phyloP scores from a whole-genome alignment of 1,140 invertebrate species.

The Drosophila athabasca region DNA sequence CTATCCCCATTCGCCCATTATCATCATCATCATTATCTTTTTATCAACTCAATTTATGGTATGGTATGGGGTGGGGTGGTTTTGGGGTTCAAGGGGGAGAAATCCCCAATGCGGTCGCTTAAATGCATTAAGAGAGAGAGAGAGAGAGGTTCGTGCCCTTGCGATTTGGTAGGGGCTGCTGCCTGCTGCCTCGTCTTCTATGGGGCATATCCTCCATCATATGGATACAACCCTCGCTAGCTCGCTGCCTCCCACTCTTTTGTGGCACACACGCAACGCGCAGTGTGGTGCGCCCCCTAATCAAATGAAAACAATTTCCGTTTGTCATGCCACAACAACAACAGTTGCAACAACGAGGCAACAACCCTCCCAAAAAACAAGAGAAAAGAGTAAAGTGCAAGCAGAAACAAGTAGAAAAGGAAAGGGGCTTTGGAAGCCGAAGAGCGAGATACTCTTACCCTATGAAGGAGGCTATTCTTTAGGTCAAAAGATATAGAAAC shows the following conservation, averaged over 20 bases:
- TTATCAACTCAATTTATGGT: constrained; percentile 44
- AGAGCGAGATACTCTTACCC: too few species aligned
- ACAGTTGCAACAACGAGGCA: constrained; percentile 37
- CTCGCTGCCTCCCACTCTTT: not conserved
- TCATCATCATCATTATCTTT: constrained; percentile 42
- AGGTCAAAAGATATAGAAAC: too few species aligned
- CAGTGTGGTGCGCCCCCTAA: constrained; percentile 35
- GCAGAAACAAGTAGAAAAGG: constrained; percentile 3
- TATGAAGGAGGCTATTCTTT: too few species aligned
- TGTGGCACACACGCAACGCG: constrained; percentile 43
- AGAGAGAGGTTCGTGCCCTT: constrained; percentile 53
- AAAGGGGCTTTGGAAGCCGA: too few species aligned
- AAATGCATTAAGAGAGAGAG: constrained; percentile 48
- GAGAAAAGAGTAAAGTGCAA: constrained; percentile 59
- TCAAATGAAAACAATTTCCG: constrained; percentile 74
- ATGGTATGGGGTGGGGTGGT: constrained; percentile 5
- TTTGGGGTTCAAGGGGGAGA: not conserved
- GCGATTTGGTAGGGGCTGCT: constrained; percentile 40
- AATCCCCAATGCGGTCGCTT: constrained; percentile 47
- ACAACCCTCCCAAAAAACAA: constrained; percentile 24
- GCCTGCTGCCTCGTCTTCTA: constrained; percentile 8
- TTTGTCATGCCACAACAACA: constrained; percentile 58
- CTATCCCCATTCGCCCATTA: constrained; percentile 18
- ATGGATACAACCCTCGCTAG: constrained; percentile 8
- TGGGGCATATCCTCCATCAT: constrained; percentile 7